phyloP scores from a whole-genome alignment of 2,888 invertebrate species.

The Spatulosminthurus flaviceps region DNA sequence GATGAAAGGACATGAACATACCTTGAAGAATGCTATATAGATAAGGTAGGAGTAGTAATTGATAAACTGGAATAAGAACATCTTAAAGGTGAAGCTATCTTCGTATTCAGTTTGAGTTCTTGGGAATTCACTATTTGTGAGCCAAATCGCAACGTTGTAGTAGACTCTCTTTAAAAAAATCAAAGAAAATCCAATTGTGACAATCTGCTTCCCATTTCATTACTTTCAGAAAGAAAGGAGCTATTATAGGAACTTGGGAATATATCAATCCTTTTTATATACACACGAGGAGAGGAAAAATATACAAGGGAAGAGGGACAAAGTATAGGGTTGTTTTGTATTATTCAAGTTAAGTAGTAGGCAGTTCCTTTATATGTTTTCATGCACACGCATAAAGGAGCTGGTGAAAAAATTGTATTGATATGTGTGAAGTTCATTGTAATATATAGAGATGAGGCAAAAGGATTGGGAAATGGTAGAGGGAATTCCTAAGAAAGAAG shows the following conservation, averaged over 20 bases:
- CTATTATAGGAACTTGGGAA: too few relatives aligned
- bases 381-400: too few relatives aligned
- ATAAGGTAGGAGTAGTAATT: conserved; percentile 98
- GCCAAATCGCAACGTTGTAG: conserved; percentile 81
- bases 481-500: neutral
- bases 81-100: conserved; percentile 96
- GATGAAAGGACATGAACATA: conserved; percentile 67
- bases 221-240: too few relatives aligned
- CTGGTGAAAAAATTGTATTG: too few relatives aligned
- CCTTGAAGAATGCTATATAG: conserved; percentile 98
- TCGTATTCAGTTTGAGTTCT: conserved; percentile 97
- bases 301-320: neutral
- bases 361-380: too few relatives aligned
- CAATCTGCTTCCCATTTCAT: neutral
- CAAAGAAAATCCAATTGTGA: neutral
- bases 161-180: conserved; percentile 70
- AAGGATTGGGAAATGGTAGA: neutral
- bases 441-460: neutral
- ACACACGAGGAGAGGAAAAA: too few relatives aligned
- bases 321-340: neutral
- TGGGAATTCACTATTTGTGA: conserved; percentile 92
- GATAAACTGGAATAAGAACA: conserved; percentile 98
- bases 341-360: too few relatives aligned
- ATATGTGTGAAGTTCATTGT: neutral
- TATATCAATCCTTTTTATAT: too few relatives aligned